Base-by-base conservation (phyloP, 2,797 vertebrate species). In the Chelmon rostratus region DNA sequence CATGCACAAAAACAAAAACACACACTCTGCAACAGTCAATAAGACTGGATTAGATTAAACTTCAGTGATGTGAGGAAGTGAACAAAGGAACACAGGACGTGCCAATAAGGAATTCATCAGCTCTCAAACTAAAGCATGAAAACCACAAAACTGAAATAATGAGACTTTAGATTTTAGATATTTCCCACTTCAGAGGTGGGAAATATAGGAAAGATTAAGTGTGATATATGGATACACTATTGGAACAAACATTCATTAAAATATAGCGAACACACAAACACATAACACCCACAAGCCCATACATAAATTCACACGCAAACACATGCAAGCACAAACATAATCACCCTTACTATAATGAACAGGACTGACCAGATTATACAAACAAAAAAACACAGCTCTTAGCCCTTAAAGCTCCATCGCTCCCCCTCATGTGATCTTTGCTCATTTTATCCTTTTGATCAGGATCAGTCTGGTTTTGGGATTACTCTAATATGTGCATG, bases 21-120 rank as follows among this genome's bases (percentile, higher is more conserved):
- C 54, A 62, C 40, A 16, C 13, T 23, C 44, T 23, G 31, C 33
- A 23, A 21, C 33, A 59, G 5, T 37, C 62, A 23, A 28, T 70
- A 23, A 75, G 37, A 52, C 54, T 78, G 69, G 73, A 62, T 75
- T 38, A 13, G 31, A 85, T 82, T 80, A 79, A 75, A 47, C 9
- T 18, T 58, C 78, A 76, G 4, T 44, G 19, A 53, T 42, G 50
- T 28, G 25, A 64, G 37, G 61, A 65, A 71, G 56, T 37, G 25
- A 79, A 56, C 49, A 52, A 73, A 54, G 33, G 66, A 42, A 68
- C 23, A 23, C 35, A 16, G 58, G 42, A 69, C 9, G 23, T 28
- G 15, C 65, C 62, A 69, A 19, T 21, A 9, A 58, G 21, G 21
- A 25, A 38, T 44, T 44, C 46, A 35, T 74, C 28, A 62, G 9